Base-by-base conservation (phyloP, 2,888 invertebrate genomes). In the Camponotus fellah region DNA sequence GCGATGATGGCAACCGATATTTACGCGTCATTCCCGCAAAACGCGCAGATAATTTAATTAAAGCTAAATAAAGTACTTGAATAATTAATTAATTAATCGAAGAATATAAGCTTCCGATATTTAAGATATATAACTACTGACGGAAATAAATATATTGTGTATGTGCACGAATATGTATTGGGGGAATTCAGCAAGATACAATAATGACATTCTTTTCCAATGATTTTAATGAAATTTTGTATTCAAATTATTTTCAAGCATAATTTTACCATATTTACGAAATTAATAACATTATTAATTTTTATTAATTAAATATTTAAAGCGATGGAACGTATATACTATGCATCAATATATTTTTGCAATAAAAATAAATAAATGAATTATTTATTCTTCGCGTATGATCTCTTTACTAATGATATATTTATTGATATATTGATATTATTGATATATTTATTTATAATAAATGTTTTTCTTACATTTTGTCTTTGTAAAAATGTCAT, bases 1-100 rank as follows among this genome's bases (percentile, higher is more conserved):
- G 46, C 34, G 46, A 75, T 34, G 58, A 43, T 32, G 58, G 76
- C 56, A 56, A 46, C 58, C 76, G 43, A 60, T 49, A 69, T 75
- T 79, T 79, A 34, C 46, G 49, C n/a, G 74, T 53, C 64, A 40
- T 43, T 53, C 72, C 37, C 56, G 62, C 43, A 56, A 12, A 64
- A 75, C 40, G 46, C 4, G 74, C 17, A 9, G 65, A 49, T 75
- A 75, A 75, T 75, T 46, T 64, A 46, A 75, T 75, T 49, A 75
- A 64, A 34, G 46, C 75, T 46, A 64, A 64, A 64, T 64, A 37
- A 75, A 75, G 32, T 62, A 32, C 43, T 74, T 60, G 62, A 62
- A 46, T 34, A 64, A 37, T 40, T 17, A 17, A 72, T 58, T 58
- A 72, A 72, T 72, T 40, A 72, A 72, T 58, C 26, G 2, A 72